A percentile compares a stretch with the other conserved stretches of the same genome.
Evolutionary conservation across 2,888 invertebrate species (phyloP).

Genomic region (Idaea aversata): DNA sequence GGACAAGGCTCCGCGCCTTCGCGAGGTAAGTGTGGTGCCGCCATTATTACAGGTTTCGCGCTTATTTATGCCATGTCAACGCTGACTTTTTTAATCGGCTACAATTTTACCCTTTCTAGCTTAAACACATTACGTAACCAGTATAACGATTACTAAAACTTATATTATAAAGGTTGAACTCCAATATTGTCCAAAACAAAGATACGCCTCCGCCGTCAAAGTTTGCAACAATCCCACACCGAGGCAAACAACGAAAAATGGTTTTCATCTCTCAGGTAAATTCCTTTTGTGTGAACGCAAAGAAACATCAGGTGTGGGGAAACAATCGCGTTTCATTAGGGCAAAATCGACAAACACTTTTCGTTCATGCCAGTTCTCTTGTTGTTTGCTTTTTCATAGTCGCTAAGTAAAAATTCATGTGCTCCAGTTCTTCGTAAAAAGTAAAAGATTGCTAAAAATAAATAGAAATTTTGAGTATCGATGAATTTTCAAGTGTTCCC

Average conservation of each 20-base stretch:
- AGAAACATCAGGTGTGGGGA: constrained; percentile 43
- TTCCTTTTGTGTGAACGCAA: constrained; percentile 33
- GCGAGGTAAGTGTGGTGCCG: too few species aligned
- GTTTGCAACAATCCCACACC: constrained; percentile 13
- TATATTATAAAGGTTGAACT: background rate
- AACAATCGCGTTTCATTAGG: constrained; percentile 48
- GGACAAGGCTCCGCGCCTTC: too few species aligned
- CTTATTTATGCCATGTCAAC: too few species aligned
- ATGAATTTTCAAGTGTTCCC: background rate
- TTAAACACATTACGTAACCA: too few species aligned
- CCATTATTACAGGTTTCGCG: too few species aligned
- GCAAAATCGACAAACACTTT: constrained; percentile 10
- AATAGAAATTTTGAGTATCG: background rate
- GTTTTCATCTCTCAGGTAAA: constrained; percentile 35
- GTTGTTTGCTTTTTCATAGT: constrained; percentile 21
- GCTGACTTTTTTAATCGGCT: too few species aligned
- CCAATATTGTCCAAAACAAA: background rate
- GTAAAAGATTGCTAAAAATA: background rate
- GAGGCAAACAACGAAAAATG: constrained; percentile 28
- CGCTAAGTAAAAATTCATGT: constrained; percentile 9
- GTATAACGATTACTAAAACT: background rate
- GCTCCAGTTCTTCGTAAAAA: background rate
- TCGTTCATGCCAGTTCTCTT: constrained; percentile 26
- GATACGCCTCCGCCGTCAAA: constrained; percentile 5
- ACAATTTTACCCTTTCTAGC: too few species aligned